phyloP scores from a whole-genome alignment of 1,140 invertebrate species.

The Orius insidiosus region DNA sequence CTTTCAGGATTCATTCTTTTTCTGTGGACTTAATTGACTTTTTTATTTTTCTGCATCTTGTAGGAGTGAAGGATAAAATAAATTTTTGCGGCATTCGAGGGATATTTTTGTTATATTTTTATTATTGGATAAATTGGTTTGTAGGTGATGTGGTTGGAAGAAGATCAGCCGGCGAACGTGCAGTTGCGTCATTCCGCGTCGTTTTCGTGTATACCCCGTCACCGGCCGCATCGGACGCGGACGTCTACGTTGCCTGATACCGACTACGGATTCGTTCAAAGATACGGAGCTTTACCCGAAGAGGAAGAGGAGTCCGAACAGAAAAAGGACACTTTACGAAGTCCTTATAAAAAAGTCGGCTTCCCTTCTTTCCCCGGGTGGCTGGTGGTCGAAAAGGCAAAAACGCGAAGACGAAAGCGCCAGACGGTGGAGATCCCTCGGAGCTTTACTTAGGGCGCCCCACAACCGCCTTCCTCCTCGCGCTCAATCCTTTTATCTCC shows the following conservation, averaged over 20 bases:
- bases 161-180: conserved; percentile 11
- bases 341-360: conserved; percentile 28
- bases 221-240: conserved; percentile 27
- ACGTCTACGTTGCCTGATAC: conserved; percentile 29
- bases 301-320: conserved; percentile 19
- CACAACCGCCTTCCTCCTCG: conserved; percentile 22
- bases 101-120: not conserved
- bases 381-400: conserved; percentile 21
- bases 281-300: conserved; percentile 18
- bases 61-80: not conserved
- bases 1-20: no score
- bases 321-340: conserved; percentile 26
- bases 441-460: conserved; percentile 28
- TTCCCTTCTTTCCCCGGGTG: conserved; percentile 28
- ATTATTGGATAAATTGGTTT: not conserved
- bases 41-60: not conserved
- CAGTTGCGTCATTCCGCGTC: conserved; percentile 32
- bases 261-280: conserved; percentile 22
- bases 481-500: conserved; percentile 33
- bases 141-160: conserved; percentile 10
- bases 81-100: not conserved
- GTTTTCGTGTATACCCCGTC: conserved; percentile 30
- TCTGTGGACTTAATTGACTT: no score
- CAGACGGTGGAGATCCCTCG: conserved; percentile 31
- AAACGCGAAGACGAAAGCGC: conserved; percentile 22